A percentile compares a stretch with the other conserved stretches of the same genome.
These are phyloP conservation scores for Hirtodrosophila alboralis DNA, from an alignment of 2,888 invertebrate genomes.

Conservation along the genomic window DNA sequence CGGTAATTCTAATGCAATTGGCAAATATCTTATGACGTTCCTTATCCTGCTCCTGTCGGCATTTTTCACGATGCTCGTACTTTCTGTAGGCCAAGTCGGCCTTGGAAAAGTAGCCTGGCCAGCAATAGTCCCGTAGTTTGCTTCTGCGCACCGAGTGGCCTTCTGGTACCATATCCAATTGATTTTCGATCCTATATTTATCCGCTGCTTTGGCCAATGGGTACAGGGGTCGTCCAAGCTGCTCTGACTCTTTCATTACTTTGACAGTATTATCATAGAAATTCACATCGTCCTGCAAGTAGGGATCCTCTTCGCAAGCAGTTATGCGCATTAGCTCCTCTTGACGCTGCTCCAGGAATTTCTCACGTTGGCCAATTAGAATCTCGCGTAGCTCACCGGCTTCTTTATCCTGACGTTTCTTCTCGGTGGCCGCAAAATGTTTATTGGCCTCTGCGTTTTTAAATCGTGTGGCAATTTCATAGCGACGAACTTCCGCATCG, in stretches of 20 bases:
- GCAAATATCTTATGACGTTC: conserved; percentile 39
- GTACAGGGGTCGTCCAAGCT: conserved; percentile 77
- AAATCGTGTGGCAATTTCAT: conserved; percentile 48
- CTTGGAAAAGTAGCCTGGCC: conserved; percentile 60
- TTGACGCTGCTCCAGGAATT: conserved; percentile 29
- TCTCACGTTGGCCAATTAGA: conserved; percentile 40
- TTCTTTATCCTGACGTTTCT: conserved; percentile 2
- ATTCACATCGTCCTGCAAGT: conserved; percentile 73
- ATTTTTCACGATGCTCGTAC: conserved; percentile 57
- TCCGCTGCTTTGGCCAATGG: conserved; percentile 78
- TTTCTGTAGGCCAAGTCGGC: conserved; percentile 59
- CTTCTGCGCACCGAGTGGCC: conserved; percentile 32
- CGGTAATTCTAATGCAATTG: conserved; percentile 53
- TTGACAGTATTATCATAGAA: conserved; percentile 80
- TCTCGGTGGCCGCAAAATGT: conserved; percentile 7
- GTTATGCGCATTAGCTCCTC: conserved; percentile 39
- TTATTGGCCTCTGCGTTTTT: conserved; percentile 45
- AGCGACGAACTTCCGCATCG: conserved; percentile 48
- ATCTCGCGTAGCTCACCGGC: conserved; percentile 12
- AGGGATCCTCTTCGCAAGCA: conserved; percentile 46
- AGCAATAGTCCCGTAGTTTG: conserved; percentile 54
- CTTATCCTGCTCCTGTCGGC: conserved; percentile 33
- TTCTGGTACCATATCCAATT: conserved; percentile 41
- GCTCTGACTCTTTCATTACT: conserved; percentile 73
- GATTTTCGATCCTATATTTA: conserved; percentile 71